Evolutionary conservation across 53 echinoderm and acorn worm species (phyloP), one percentile per base, ranked within the genome.

Genomic region (Echinometra lucunter): DNA sequence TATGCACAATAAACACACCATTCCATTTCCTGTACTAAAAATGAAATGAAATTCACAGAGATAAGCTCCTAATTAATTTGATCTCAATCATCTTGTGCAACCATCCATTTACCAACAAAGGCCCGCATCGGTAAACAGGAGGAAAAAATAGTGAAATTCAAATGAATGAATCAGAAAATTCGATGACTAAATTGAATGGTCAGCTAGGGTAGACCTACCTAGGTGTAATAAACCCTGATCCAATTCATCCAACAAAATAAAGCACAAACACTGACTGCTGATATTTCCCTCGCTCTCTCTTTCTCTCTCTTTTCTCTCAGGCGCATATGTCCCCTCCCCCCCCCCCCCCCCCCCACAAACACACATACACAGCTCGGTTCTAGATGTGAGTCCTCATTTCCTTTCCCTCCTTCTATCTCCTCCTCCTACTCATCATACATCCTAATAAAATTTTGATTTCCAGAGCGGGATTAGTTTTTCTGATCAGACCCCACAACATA

Each of bases 151-250:
- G 6, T 0, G 4, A 45, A 45, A 85, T 85, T 27, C 85, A 85
- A 49, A 85, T 89, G 60, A 57, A 89, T 89, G 89, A 89, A 89
- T 89, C 89, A 89, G 89, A 89, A 60, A 35, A 37, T 35, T 89
- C 19, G 60, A 58, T 89, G 25, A n/a, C n/a, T n/a, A n/a, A n/a
- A 60, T 89, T 58, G 37, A 89, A 49, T 58, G 89, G 89, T 89
- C 89, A 89, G 32, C 57, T 7, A 88, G 4, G 28, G 88, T 16
- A 32, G 38, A 85, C 47, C 47, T 10, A 58, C 60, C 38, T 23
- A 89, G 58, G 60, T 58, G 35, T 60, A 89, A 89, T 89, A 89
- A 89, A 89, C 45, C 30, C 60, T 38, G 60, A 89, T 89, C 89
- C 58, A 89, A 89, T 60, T 89, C 38, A 58, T 57, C 37, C 37